Evolutionary conservation across 2,113 vertebrate genomes (phyloP).

Genomic region (Notiomystis cincta): DNA sequence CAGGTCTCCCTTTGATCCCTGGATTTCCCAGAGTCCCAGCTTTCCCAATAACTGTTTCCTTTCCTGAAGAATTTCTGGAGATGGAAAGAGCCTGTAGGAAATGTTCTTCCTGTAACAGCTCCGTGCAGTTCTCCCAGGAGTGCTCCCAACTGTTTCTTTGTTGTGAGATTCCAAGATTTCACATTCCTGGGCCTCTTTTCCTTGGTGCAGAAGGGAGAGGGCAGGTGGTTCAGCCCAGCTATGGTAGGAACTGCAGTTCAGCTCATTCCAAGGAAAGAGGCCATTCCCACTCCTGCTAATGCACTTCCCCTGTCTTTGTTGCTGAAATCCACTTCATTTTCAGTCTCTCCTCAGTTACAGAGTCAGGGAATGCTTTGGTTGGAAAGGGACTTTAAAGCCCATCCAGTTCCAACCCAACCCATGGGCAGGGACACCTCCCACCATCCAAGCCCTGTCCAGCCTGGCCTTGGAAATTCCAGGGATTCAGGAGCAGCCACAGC

Average conservation of each 20-base stretch:
- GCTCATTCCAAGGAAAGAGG: rapidly evolving
- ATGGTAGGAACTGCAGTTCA: not conserved
- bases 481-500: not conserved
- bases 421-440: not conserved
- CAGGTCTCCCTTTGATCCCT: rapidly evolving
- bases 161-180: not conserved
- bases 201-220: not conserved
- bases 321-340: not conserved
- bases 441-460: not conserved
- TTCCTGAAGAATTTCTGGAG: not conserved
- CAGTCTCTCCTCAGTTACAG: rapidly evolving
- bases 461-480: not conserved
- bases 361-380: not conserved
- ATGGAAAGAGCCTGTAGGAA: not conserved
- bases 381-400: not conserved
- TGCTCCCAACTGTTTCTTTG: not conserved
- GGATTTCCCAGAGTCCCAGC: not conserved
- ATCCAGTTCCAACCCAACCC: not conserved
- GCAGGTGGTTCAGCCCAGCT: not conserved
- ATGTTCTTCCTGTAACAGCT: not conserved
- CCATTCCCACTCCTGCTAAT: rapidly evolving
- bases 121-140: rapidly evolving
- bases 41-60: rapidly evolving
- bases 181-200: not conserved
- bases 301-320: not conserved